Evolutionary conservation across 92 coral and sea anemone genomes (phyloP).

Genomic region (Siderastrea siderea): DNA sequence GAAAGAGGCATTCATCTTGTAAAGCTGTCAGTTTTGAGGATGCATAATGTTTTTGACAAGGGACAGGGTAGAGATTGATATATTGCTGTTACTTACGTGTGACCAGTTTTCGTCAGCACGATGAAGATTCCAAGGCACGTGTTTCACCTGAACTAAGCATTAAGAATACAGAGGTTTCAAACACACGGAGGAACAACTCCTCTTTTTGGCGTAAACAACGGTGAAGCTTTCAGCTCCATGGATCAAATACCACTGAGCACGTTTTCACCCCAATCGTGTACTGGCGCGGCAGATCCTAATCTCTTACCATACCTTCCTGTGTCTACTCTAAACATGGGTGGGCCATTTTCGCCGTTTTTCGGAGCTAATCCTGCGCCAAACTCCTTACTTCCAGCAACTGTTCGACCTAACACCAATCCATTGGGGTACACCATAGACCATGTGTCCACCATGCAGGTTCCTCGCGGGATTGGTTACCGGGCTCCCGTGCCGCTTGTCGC

Average conservation of each 20-base stretch:
- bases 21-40: too few species aligned
- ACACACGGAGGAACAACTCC: neutral
- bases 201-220: neutral
- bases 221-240: too few species aligned
- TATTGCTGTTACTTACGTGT: too few species aligned
- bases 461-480: neutral
- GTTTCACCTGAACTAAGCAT: constrained; percentile 52
- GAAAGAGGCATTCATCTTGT: too few species aligned
- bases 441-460: neutral
- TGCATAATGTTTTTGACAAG: too few species aligned
- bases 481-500: constrained; percentile 21
- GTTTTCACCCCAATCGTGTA: too few species aligned
- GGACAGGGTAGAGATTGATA: too few species aligned
- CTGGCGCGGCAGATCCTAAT: too few species aligned
- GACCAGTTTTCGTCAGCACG: constrained; percentile 18
- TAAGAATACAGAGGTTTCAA: neutral
- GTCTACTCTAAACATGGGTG: too few species aligned
- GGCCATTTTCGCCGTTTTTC: constrained; percentile 11
- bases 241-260: too few species aligned
- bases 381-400: neutral
- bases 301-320: too few species aligned
- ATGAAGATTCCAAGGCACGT: constrained; percentile 44
- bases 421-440: constrained; percentile 1
- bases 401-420: constrained; percentile 16
- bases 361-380: neutral